phyloP scores from a whole-genome alignment of 2,113 vertebrate genomes.

The Sinocyclocheilus anophthalmus region DNA sequence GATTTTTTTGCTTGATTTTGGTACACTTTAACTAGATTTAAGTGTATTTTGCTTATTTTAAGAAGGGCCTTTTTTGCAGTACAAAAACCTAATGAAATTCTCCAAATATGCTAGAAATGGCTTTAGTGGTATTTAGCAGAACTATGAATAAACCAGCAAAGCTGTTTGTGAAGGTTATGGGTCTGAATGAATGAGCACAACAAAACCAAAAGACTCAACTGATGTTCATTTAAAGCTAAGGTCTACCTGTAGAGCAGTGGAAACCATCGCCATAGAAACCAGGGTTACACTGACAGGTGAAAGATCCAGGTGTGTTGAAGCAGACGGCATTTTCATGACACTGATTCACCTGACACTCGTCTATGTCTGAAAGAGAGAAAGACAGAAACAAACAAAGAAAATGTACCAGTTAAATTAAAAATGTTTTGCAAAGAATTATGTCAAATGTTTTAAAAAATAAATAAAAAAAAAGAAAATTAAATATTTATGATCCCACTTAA shows the following conservation, averaged over 20 bases:
- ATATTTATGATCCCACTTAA: no score
- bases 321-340: slow-evolving; percentile 86
- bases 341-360: slow-evolving; percentile 81
- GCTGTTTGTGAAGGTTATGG: background rate
- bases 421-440: background rate
- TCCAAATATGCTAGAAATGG: background rate
- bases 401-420: background rate
- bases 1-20: no score
- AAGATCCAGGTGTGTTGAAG: slow-evolving; percentile 88
- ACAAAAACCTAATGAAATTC: background rate
- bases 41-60: no score
- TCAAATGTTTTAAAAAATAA: no score
- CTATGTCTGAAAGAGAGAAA: slow-evolving; percentile 75
- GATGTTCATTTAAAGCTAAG: background rate
- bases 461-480: no score
- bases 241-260: slow-evolving; percentile 75
- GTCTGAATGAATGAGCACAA: background rate
- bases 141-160: background rate
- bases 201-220: background rate
- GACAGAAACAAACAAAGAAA: background rate
- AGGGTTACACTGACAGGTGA: slow-evolving; percentile 82
- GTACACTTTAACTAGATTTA: no score
- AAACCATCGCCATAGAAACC: slow-evolving; percentile 88
- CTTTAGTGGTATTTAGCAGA: background rate
- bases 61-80: no score